These are phyloP conservation scores for Apamea anceps DNA, from an alignment of 2,888 invertebrate genomes.

Conservation along the genomic window DNA sequence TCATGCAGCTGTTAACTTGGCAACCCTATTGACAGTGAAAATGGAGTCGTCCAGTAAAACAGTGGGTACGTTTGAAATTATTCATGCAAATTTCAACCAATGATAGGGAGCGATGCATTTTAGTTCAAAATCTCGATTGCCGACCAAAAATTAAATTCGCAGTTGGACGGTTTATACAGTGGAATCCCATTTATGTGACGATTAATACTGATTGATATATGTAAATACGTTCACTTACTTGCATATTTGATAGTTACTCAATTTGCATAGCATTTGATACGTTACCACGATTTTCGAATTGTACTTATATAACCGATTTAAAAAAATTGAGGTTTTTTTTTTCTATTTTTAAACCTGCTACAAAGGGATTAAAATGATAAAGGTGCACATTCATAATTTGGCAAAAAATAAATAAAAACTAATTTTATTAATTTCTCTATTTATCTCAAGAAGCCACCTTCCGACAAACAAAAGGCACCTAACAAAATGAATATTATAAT, in stretches of 20 bases:
- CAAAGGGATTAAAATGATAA: too few species aligned
- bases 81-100: slow-evolving; percentile 76
- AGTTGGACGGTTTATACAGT: slow-evolving; percentile 43
- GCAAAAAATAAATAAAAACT: background rate
- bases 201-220: slow-evolving; percentile 55
- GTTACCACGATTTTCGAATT: background rate
- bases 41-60: slow-evolving; percentile 70
- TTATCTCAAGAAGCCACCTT: background rate
- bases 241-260: slow-evolving; percentile 28
- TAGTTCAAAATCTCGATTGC: slow-evolving; percentile 68
- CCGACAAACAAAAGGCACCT: background rate
- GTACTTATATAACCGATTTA: background rate
- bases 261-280: slow-evolving; percentile 43
- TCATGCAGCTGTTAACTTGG: background rate
- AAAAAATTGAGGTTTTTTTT: background rate
- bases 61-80: slow-evolving; percentile 73
- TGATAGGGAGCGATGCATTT: slow-evolving; percentile 74
- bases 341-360: background rate
- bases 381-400: background rate
- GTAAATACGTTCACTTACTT: slow-evolving; percentile 47
- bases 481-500: slow-evolving; percentile 22
- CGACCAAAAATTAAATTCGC: slow-evolving; percentile 69
- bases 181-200: slow-evolving; percentile 44
- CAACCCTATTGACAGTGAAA: slow-evolving; percentile 58
- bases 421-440: background rate